Percentiles rank a stretch among this genome's conserved stretches.
These are phyloP conservation scores for Galagoides demidoff DNA, from an alignment of 2,797 vertebrate species.

Conservation along the genomic window DNA sequence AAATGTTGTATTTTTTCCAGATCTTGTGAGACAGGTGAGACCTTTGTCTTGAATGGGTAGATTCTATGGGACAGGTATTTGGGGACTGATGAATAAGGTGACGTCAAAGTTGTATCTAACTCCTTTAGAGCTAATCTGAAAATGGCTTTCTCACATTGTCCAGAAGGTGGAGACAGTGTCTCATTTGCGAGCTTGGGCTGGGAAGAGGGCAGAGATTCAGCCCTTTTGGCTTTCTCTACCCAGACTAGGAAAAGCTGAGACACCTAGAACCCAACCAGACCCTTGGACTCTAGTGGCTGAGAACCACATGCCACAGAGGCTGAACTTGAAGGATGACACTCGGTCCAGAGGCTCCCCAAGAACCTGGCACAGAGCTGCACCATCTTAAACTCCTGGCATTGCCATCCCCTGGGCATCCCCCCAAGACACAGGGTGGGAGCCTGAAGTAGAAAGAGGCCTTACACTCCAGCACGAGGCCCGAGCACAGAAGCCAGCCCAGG, in stretches of 20 bases:
- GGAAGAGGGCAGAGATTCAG: not conserved
- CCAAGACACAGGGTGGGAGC: slow-evolving; percentile 34
- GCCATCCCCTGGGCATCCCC: not conserved
- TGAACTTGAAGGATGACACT: rapidly evolving
- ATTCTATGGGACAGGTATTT: not conserved
- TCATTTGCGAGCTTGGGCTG: not conserved
- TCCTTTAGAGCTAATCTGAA: not conserved
- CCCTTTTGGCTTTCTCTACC: not conserved
- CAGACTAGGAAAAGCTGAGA: not conserved
- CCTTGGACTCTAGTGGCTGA: slow-evolving; percentile 19
- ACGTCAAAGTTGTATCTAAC: not conserved
- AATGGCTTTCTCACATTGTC: not conserved
- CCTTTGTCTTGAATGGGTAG: not conserved
- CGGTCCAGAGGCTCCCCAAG: not conserved
- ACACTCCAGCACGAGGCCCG: slow-evolving; percentile 92
- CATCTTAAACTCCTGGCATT: not conserved
- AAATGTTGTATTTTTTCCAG: not conserved
- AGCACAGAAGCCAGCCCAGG: slow-evolving; percentile 91
- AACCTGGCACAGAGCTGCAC: not conserved
- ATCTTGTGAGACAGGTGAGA: not conserved
- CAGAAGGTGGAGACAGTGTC: slow-evolving; percentile 69
- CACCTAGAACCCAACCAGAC: not conserved
- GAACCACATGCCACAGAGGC: not conserved
- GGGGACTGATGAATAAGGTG: not conserved
- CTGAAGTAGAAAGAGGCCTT: slow-evolving; percentile 87